These are phyloP conservation scores for Drosophila subsilvestris DNA, from an alignment of 2,888 invertebrate genomes.

Conservation along the genomic window DNA sequence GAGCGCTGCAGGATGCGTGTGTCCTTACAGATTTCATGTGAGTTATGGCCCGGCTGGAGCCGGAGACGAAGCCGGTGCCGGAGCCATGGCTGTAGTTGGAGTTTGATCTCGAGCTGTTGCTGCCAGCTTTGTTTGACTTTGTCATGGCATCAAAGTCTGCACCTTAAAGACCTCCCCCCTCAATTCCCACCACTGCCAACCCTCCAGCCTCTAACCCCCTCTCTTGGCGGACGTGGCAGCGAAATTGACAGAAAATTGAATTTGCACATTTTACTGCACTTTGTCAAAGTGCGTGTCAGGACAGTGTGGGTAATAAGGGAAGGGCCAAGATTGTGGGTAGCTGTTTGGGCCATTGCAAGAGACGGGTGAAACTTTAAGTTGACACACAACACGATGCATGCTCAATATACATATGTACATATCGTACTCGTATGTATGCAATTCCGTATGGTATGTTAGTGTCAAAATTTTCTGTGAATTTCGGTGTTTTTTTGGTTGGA, in stretches of 20 bases:
- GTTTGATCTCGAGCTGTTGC: constrained; percentile 3
- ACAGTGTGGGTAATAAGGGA: background rate
- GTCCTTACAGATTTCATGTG: constrained; percentile 76
- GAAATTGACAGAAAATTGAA: constrained; percentile 73
- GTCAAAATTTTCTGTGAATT: background rate
- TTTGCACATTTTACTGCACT: constrained; percentile 77
- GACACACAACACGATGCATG: constrained; percentile 58
- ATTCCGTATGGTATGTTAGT: background rate
- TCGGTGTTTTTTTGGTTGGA: background rate
- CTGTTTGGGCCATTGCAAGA: background rate
- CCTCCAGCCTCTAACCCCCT: background rate
- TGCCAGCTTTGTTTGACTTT: constrained; percentile 56
- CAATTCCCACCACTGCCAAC: background rate
- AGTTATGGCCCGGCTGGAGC: constrained; percentile 59
- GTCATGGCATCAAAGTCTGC: constrained; percentile 32
- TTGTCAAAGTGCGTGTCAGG: constrained; percentile 43
- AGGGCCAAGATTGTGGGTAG: background rate
- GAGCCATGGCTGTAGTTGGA: constrained; percentile 3
- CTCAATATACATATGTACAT: constrained; percentile 29
- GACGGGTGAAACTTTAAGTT: constrained; percentile 48
- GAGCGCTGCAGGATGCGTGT: constrained; percentile 66
- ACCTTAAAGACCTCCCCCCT: constrained; percentile 6
- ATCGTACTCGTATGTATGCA: background rate
- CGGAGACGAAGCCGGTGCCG: background rate
- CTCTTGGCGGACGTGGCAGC: constrained; percentile 13